phyloP scores from a whole-genome alignment of 2,797 vertebrate genomes.

The Catostomus latipinnis region DNA sequence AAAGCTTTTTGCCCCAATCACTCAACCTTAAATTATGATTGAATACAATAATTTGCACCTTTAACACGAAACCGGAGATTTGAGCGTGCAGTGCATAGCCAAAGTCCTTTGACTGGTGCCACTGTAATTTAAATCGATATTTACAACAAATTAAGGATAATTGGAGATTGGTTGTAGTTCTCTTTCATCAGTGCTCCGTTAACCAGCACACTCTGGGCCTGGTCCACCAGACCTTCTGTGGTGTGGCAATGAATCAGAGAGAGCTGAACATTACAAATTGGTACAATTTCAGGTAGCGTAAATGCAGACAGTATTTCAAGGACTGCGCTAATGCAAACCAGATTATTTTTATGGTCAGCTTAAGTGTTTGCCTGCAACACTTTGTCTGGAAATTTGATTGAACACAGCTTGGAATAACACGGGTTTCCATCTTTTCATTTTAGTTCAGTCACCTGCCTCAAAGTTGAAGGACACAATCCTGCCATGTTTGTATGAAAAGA shows the following conservation, averaged over 20 bases:
- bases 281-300: conserved; percentile 73
- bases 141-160: conserved; percentile 65
- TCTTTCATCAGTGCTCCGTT: conserved; percentile 72
- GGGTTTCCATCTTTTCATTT: neutral
- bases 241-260: conserved; percentile 64
- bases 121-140: conserved; percentile 61
- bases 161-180: conserved; percentile 62
- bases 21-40: conserved; percentile 2
- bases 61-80: conserved; percentile 24
- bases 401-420: conserved; percentile 56
- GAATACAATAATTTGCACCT: conserved; percentile 9
- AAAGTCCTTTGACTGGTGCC: conserved; percentile 44
- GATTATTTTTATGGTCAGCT: conserved; percentile 69
- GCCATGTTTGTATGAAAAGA: neutral
- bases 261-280: conserved; percentile 74
- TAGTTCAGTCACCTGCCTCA: conserved; percentile 18
- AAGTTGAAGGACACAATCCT: neutral
- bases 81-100: conserved; percentile 29
- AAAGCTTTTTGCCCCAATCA: neutral
- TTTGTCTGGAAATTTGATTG: conserved; percentile 68
- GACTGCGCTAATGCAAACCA: conserved; percentile 68
- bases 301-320: conserved; percentile 63
- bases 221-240: conserved; percentile 56
- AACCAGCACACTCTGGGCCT: conserved; percentile 57
- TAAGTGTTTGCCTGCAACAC: conserved; percentile 66